Evolutionary conservation across 2,888 invertebrate genomes (phyloP).

Genomic region (Heliconius ismenius): DNA sequence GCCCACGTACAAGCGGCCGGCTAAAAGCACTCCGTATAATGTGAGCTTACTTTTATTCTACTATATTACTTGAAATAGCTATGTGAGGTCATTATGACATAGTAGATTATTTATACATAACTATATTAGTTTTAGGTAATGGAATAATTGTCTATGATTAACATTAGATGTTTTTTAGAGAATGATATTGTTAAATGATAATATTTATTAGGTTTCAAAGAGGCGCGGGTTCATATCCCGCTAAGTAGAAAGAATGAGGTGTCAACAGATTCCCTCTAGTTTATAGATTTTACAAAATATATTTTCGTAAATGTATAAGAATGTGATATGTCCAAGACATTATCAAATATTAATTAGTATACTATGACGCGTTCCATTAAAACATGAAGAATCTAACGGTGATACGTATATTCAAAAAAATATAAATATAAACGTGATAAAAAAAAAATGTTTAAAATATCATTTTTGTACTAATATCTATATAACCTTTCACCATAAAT

Average conservation of each 20-base stretch:
- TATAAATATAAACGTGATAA: too few species aligned
- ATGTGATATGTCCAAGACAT: neutral
- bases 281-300: neutral
- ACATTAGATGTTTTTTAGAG: too few species aligned
- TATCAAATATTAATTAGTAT: neutral
- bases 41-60: slow-evolving; percentile 55
- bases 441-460: neutral
- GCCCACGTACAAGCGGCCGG: slow-evolving; percentile 68
- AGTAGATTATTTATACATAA: too few species aligned
- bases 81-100: neutral
- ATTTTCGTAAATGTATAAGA: neutral
- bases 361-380: too few species aligned
- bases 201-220: too few species aligned
- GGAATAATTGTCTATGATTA: too few species aligned
- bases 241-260: neutral
- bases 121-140: too few species aligned
- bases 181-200: too few species aligned
- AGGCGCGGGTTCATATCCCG: neutral
- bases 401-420: too few species aligned
- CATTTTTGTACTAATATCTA: neutral
- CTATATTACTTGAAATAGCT: neutral
- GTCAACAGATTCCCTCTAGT: neutral
- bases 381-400: too few species aligned
- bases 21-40: slow-evolving; percentile 73
- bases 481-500: neutral